Evolutionary conservation across 1,140 invertebrate genomes (phyloP), one percentile per base, ranked within the genome.

Genomic region (Drosophila nigrodunni): DNA sequence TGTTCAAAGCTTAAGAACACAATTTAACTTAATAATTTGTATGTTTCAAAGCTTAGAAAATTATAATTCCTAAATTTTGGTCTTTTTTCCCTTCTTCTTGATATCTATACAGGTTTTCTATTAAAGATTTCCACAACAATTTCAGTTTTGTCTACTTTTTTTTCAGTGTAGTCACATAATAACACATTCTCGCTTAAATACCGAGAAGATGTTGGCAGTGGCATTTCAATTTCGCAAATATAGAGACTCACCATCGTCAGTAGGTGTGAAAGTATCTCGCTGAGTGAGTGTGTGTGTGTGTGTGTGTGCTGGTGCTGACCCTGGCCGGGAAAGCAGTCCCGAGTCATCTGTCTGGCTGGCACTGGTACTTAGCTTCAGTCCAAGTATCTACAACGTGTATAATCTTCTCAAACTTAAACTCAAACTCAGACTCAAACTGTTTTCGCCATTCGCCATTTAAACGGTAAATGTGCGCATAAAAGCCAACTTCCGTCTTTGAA

Each of bases 211-310:
- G 67, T 89, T 89, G 73, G 69, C 83, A 80, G 79, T 87, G 85
- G 80, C 83, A 87, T 83, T 82, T 87, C 77, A 83, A 88, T 87
- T 82, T 82, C 72, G 57, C 83, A 88, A 88, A 88, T 54, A 54
- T n/a, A 57, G 88, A 74, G 77, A 76, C 79, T 64, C 64, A 50
- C 50, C 57, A 58, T 64, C 64, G 57, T 46, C 57, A 58, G 21
- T 41, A 50, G 37, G 35, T 58, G 21, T 55, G 21, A 44, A 34
- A 43, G 39, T 37, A 18, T 44, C 9, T 66, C 5, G 30, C 10
- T 41, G 25, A 11, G 41, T 39, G 10, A 7, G 37, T 43, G 39
- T 11, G 3, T 11, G 41, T 13, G 9, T 43, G 41, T 43, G 9
- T 43, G 41, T 43, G 2, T 43, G 41, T 43, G 21, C 21, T n/a